Evolutionary conservation across 2,797 vertebrate species (phyloP), one percentile per base, ranked within the genome.

Genomic region (Semaprochilodus insignis): DNA sequence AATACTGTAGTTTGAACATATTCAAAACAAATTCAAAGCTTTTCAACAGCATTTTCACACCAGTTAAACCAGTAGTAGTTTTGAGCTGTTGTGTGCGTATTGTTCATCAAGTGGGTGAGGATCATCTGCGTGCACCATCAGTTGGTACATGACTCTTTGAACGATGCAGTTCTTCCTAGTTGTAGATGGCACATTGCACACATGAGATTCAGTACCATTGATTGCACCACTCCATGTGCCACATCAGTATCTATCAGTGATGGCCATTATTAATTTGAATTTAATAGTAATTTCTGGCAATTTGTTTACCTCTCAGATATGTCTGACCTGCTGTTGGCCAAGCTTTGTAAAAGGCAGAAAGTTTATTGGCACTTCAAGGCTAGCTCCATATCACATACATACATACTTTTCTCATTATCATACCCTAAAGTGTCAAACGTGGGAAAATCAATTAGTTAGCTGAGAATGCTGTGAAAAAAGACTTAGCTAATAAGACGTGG

Each of bases 381-480:
- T 60, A 51, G 63, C 75, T 78, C 69, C 54, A 48, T 74, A 44
- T 13, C 27, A 81, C 52, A 31, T 23, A 23, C 62, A 36, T 44
- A 78, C 1, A 57, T 40, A 65, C 51, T 69, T 57, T 52, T 34
- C 23, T 21, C 1, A 3, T 57, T 57, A 57, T 74, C 14, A 44
- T 66, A 3, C 34, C 6, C 8, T 65, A 48, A 72, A 83, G 81
- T 80, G 44, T 15, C 62, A 23, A 60, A 54, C 44, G 34, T 36
- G 36, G 52, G 81, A 84, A 40, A 48, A 74, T 55, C 71, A 82
- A 82, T 85, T 84, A 67, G 55, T 80, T 69, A 66, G 74, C 52
- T 48, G 13, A 51, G 66, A 44, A 80, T 82, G 81, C 80, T 84
- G 83, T 80, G 78, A 34, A 80, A 81, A 81, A 86, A 75, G 63